These are phyloP conservation scores for Anguilla anguilla DNA, from an alignment of 2,797 vertebrate genomes.

Conservation along the genomic window DNA sequence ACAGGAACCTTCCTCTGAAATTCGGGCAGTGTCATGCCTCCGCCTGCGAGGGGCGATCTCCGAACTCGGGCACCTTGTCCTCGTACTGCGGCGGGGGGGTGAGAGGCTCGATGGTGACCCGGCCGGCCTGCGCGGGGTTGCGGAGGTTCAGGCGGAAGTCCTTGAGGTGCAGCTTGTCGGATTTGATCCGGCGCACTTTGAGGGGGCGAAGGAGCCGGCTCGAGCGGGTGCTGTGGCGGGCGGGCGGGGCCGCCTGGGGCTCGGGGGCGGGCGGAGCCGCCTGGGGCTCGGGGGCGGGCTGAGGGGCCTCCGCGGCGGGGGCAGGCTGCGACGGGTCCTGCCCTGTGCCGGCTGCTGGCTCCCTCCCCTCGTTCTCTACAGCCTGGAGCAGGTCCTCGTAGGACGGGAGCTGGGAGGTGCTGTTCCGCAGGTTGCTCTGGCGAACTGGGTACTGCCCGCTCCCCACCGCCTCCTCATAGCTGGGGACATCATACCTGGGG, in stretches of 20 bases:
- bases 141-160: slow-evolving; percentile 85
- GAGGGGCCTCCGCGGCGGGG: slow-evolving; percentile 1
- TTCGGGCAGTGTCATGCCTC: neutral
- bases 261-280: slow-evolving; percentile 38
- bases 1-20: neutral
- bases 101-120: slow-evolving; percentile 86
- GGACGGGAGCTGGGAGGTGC: slow-evolving; percentile 84
- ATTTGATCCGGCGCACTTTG: slow-evolving; percentile 90
- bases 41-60: slow-evolving; percentile 34
- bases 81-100: slow-evolving; percentile 92
- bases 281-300: slow-evolving; percentile 30
- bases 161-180: slow-evolving; percentile 92
- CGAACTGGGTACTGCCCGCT: slow-evolving; percentile 69
- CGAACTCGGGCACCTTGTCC: slow-evolving; percentile 64
- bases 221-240: slow-evolving; percentile 75
- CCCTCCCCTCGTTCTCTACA: slow-evolving; percentile 72
- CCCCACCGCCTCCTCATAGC: slow-evolving; percentile 90
- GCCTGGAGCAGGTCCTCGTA: slow-evolving; percentile 87
- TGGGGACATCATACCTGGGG: slow-evolving; percentile 82
- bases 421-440: slow-evolving; percentile 75
- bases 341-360: neutral
- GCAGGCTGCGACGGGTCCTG: slow-evolving; percentile 31
- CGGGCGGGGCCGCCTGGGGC: slow-evolving; percentile 45
- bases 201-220: slow-evolving; percentile 84
- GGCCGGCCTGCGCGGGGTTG: slow-evolving; percentile 63